phyloP scores from a whole-genome alignment of 2,888 invertebrate genomes.

The Tipula lateralis region DNA sequence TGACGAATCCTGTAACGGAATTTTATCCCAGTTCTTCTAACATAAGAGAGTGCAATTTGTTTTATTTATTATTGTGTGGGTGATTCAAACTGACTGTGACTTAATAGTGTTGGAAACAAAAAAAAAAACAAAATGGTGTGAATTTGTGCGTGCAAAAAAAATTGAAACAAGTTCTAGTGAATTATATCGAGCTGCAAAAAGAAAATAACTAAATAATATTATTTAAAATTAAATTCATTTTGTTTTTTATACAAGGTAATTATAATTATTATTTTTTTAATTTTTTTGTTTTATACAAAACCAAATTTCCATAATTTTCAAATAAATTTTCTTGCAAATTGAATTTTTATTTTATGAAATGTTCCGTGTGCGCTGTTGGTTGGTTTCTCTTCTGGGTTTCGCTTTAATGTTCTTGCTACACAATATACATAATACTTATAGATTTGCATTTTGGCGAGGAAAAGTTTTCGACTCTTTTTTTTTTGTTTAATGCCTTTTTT shows the following conservation, averaged over 20 bases:
- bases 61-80: neutral
- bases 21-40: neutral
- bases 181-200: neutral
- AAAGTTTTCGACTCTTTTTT: neutral
- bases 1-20: neutral
- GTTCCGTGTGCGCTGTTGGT: neutral
- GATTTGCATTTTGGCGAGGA: slow-evolving; percentile 19
- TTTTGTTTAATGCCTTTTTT: neutral
- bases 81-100: neutral
- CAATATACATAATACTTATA: neutral
- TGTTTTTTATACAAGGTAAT: slow-evolving; percentile 12
- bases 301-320: slow-evolving; percentile 27
- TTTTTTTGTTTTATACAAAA: neutral
- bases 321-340: slow-evolving; percentile 6
- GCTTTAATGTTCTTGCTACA: neutral
- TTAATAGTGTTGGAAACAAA: neutral
- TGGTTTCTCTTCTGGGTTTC: neutral
- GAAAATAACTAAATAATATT: neutral
- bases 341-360: neutral
- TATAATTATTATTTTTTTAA: no score
- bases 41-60: neutral
- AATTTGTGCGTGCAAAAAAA: neutral
- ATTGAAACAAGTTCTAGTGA: neutral
- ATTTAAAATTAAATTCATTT: neutral
- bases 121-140: neutral